Base-by-base conservation (phyloP, 2,113 vertebrate genomes). In the Serinus canaria region DNA sequence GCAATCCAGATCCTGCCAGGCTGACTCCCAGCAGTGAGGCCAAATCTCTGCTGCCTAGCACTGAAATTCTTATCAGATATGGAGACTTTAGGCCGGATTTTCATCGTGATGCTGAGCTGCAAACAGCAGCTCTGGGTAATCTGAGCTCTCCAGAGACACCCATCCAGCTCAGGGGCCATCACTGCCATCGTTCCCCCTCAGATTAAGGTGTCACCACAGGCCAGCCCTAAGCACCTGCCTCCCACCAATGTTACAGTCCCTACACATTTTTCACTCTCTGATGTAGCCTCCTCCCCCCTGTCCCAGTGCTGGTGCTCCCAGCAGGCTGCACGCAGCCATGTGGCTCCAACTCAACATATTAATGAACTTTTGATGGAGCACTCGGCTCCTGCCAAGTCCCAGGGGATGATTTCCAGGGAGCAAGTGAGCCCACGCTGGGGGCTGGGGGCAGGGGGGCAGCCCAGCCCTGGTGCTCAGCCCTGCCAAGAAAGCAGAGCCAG, bases 161-260 rank as follows among this genome's bases (percentile, higher is more conserved):
- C 72, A 25, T 1, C 24, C 69, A 35, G 77, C 68, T 47, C 46
- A 89, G 69, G 56, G 87, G 67, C 31, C 6, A 58, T 50, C 76
- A 27, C 55, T 10, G 58, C 67, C 19, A 0, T 0, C 0, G 16
- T 19, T 39, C 11, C 81, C 87, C 24, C 56, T n/a, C 59, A 35
- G 56, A 89, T 70, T 25, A 81, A 39, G 0, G 0, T 10, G 17
- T 4, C 60, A 55, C 15, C 3, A 1, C 10, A 11, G 81, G 69
- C 31, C 90, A 95, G 69, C 35, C 62, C 56, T 2, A 2, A 78
- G 33, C 30, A 23, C 37, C 46, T 1, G 3, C 37, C 68, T 67
- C 67, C 31, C 31, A 6, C 35, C 5, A 1, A 5, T 0, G 24
- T 3, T 2, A 10, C n/a, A 46, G 28, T 17, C 18, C 9, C 17